Evolutionary conservation across 2,797 vertebrate genomes (phyloP), one percentile per base, ranked within the genome.

Genomic region (Heteromormyrus szaboi): DNA sequence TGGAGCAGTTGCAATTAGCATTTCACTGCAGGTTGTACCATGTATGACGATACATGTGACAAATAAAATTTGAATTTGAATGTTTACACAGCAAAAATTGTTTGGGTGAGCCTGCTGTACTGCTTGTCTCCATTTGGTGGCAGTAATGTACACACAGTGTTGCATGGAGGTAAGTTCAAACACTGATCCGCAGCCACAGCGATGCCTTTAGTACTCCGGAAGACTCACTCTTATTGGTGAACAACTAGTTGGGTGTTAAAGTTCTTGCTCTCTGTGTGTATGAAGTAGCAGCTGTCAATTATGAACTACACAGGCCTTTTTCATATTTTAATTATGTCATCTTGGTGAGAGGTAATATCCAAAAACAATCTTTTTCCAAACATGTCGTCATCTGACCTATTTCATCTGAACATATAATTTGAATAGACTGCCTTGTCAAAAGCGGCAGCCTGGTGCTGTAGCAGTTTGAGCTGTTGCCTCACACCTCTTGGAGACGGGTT

Each of bases 61-160:
- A 54, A 17, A 53, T 53, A 53, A 53, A 53, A 54, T 17, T 54
- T 54, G 4, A 54, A 54, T 54, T 54, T 54, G 53, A 54, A 19
- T 53, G 62, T 68, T 68, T 68, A 33, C 62, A 5, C 25, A 1
- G 11, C 11, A 68, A 33, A 12, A 4, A 33, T n/a, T 3, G 3
- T 44, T 79, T 44, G 4, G 17, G 41, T 85, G 0, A 85, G 4
- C 8, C 3, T 88, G 72, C 14, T 44, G n/a, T 79, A 53, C 29
- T 81, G 2, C 41, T n/a, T 46, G 8, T 33, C 4, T 22, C 84
- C 90, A 88, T 46, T n/a, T 88, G 89, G 87, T 88, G 90, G 90
- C 83, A 87, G 72, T 84, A 51, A 44, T 51, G 54, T n/a, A 88
- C 33, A 62, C 76, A 51, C 7, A 65, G 79, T 46, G 22, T 5